phyloP scores from a whole-genome alignment of 2,888 invertebrate species.

The Oscheius sp. region DNA sequence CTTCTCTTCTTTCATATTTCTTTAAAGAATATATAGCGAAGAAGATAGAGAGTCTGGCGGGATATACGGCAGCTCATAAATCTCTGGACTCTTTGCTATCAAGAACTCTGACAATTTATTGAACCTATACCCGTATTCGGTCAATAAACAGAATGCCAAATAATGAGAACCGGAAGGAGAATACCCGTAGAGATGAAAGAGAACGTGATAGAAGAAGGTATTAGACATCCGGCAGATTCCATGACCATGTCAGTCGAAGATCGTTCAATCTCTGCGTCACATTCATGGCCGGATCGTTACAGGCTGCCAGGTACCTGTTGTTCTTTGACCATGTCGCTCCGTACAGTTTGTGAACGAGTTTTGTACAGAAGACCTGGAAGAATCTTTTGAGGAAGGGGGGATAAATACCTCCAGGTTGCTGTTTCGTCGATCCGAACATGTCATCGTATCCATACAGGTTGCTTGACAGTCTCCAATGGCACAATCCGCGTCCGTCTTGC shows the following conservation, averaged over 20 bases:
- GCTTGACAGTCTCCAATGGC: conserved; percentile 58
- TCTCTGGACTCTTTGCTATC: too few species aligned
- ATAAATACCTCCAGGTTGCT: conserved; percentile 68
- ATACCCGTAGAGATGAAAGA: too few species aligned
- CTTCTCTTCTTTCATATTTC: too few species aligned
- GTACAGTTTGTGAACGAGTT: conserved; percentile 67
- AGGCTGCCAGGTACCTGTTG: conserved; percentile 69
- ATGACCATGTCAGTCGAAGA: conserved; percentile 67
- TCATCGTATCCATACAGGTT: conserved; percentile 54
- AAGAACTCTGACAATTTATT: too few species aligned
- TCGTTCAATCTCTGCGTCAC: conserved; percentile 62
- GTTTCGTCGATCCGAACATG: conserved; percentile 63
- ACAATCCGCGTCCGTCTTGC: conserved; percentile 67
- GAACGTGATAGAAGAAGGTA: not conserved
- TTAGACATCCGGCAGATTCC: conserved; percentile 67
- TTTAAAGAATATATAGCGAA: too few species aligned
- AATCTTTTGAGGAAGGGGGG: not conserved
- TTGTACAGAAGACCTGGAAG: conserved; percentile 69
- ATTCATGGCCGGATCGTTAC: conserved; percentile 61
- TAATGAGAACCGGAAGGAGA: too few species aligned
- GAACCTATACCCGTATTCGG: too few species aligned
- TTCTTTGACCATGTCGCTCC: conserved; percentile 69
- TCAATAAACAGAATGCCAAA: too few species aligned
- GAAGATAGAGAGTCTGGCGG: too few species aligned
- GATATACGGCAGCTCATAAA: too few species aligned